These are phyloP conservation scores for Microcebus tavaratra DNA, from an alignment of 2,113 vertebrate species.

Conservation along the genomic window DNA sequence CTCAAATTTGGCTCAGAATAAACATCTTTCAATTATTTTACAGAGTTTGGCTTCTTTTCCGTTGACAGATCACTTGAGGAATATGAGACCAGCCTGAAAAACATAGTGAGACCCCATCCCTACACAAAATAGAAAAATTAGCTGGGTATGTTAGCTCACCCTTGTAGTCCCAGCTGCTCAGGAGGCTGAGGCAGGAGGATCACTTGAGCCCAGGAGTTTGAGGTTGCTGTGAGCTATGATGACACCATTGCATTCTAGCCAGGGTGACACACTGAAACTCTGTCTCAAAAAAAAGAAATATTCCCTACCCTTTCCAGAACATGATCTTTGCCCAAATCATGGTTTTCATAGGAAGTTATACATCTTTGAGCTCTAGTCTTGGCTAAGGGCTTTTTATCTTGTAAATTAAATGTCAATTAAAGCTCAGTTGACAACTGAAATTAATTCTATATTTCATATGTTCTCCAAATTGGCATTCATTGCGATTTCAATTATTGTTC, in stretches of 20 bases:
- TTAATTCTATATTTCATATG: background rate
- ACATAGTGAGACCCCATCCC: too few relatives aligned
- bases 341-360: background rate
- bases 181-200: background rate
- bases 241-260: background rate
- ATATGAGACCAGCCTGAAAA: too few relatives aligned
- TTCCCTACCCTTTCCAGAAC: background rate
- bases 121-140: background rate
- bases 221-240: background rate
- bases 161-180: background rate
- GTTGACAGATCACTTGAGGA: too few relatives aligned
- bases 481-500: background rate
- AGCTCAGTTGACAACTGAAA: background rate
- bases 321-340: background rate
- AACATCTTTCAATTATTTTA: too few relatives aligned
- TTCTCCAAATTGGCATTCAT: background rate
- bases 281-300: background rate
- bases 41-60: too few relatives aligned
- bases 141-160: fast-evolving
- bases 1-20: too few relatives aligned
- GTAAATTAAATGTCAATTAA: background rate
- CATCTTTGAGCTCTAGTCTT: background rate
- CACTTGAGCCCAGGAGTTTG: background rate
- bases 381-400: background rate
- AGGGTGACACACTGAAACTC: background rate